Evolutionary conservation across 2,113 vertebrate species (phyloP), one percentile per base, ranked within the genome.

Genomic region (Notiomystis cincta): DNA sequence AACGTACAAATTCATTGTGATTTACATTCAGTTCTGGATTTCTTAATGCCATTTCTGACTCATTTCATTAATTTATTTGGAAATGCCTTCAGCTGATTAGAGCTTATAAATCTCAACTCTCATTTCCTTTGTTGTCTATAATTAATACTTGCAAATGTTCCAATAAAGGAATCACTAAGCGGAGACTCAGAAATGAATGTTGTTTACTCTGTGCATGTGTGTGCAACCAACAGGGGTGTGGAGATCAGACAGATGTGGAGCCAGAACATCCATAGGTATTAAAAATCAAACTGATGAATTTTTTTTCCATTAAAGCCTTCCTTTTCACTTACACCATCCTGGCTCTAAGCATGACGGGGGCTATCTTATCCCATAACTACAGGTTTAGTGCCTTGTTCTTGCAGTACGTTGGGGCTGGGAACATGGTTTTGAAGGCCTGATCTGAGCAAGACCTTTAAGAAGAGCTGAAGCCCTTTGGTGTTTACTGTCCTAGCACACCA

Each of bases 31-130:
- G 45, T 69, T 57, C 57, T 87, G 58, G 28, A 54, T 96, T 89
- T 87, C 84, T 90, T 80, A 69, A 64, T 69, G 82, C n/a, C 10
- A 60, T 83, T 91, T 87, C 73, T 82, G 65, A 89, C 40, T 94
- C 4, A 1, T 93, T 87, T 86, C 50, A 78, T 92, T 97, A 83
- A 95, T 94, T 93, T 94, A 95, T 96, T 95, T 91, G 85, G 89
- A 91, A 95, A 93, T 60, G 72, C 33, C 70, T 91, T 89, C 94
- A 82, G n/a, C 77, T 89, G 70, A 89, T 96, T 93, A 60, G 91
- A 95, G 58, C 58, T 5, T 69, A 80, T 40, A 65, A 61, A 82
- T 89, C 48, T 89, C 73, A 72, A 72, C n/a, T 61, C 51, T 79
- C 53, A 69, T 57, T 75, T 65, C n/a, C 18, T 90, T 79, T 76